A percentile compares a stretch with the other conserved stretches of the same genome.
Evolutionary conservation across 2,113 vertebrate genomes (phyloP).

Genomic region (Narcine bancroftii): DNA sequence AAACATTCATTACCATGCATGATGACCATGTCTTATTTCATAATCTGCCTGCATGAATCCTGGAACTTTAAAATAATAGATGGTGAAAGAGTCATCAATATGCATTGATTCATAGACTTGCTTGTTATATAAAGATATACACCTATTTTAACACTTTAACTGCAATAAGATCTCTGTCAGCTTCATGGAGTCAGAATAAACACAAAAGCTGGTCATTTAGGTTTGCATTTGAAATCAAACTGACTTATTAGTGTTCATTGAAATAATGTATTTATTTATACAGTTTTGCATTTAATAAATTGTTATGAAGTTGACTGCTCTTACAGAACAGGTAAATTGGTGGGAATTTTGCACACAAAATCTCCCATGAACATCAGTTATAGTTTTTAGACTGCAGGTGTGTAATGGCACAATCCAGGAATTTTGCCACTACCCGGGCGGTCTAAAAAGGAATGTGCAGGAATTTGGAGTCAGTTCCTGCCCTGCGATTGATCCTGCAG

Average conservation of each 20-base stretch:
- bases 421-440: too few species aligned
- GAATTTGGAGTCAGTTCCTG: too few species aligned
- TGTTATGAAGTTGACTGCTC: not conserved
- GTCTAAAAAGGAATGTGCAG: too few species aligned
- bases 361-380: not conserved
- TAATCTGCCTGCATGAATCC: too few species aligned
- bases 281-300: not conserved
- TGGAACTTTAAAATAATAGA: too few species aligned
- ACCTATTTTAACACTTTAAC: not conserved
- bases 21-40: too few species aligned
- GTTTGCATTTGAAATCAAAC: not conserved
- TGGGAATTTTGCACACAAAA: not conserved
- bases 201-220: not conserved
- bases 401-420: too few species aligned
- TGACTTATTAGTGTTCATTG: not conserved
- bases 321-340: not conserved
- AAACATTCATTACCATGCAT: not conserved
- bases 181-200: not conserved
- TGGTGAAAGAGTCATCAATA: not conserved
- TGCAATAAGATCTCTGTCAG: not conserved
- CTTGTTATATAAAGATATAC: not conserved
- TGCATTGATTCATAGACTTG: not conserved
- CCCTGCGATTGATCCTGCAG: too few species aligned
- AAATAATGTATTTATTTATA: not conserved
- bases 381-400: too few species aligned